Evolutionary conservation across 2,888 invertebrate genomes (phyloP).

Genomic region (Ectobius pallidus): DNA sequence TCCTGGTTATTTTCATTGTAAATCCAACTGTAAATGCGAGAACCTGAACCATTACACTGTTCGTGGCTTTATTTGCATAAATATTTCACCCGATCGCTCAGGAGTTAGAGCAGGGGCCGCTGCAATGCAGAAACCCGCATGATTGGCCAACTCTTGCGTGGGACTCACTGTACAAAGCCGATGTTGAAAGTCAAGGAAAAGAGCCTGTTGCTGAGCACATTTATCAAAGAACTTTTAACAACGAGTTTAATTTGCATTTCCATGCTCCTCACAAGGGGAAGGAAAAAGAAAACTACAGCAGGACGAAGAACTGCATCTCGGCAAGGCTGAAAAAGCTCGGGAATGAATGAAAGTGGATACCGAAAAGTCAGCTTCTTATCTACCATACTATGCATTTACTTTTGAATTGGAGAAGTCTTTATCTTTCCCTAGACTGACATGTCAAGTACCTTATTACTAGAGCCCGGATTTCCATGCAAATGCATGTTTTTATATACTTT

Average conservation of each 20-base stretch:
- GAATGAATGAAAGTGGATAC: not conserved
- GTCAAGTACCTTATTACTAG: not conserved
- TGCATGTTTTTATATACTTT: no score
- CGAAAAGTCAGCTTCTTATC: not conserved
- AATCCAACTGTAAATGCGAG: no score
- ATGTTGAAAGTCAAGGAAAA: not conserved
- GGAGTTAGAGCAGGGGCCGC: no score
- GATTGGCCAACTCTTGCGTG: no score
- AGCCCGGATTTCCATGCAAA: no score
- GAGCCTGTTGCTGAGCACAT: not conserved
- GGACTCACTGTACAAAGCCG: not conserved
- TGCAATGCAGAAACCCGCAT: no score
- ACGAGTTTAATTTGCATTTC: constrained; percentile 13
- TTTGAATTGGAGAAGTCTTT: constrained; percentile 15
- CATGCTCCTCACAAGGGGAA: not conserved
- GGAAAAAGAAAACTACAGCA: not conserved
- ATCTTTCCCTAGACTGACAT: constrained; percentile 14
- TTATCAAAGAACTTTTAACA: constrained; percentile 14
- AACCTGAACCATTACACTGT: no score
- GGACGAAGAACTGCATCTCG: constrained; percentile 7
- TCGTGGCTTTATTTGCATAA: no score
- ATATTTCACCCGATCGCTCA: no score
- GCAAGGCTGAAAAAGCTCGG: constrained; percentile 11
- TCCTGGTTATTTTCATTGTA: no score
- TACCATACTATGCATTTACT: constrained; percentile 1